Conservation (phyloP, 35 echinoderm and acorn worm genomes). For the Strongylocentrotus purpuratus region DNA sequence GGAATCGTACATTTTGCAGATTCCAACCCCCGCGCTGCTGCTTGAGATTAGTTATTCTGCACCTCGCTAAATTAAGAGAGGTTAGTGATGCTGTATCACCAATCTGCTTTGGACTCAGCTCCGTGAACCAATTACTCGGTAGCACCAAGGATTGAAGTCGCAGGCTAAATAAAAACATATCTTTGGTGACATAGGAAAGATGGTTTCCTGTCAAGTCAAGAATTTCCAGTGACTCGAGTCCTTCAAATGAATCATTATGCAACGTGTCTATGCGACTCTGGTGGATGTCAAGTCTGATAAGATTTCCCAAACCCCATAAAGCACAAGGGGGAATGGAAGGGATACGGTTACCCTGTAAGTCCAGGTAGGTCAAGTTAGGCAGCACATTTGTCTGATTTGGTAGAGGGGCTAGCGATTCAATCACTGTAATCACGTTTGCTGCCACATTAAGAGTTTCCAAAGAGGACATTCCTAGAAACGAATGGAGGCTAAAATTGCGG, state of each 20-base stretch:
- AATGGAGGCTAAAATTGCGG: neutral
- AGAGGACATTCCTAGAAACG: neutral
- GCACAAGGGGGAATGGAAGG: neutral
- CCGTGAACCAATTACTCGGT: neutral
- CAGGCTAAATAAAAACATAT: neutral
- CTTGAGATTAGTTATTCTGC: neutral
- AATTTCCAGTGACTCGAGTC: neutral
- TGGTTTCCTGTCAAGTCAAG: neutral
- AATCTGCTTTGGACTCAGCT: neutral
- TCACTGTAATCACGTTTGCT: neutral
- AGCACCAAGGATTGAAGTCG: neutral
- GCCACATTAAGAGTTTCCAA: neutral
- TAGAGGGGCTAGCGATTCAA: neutral
- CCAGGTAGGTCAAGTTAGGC: neutral
- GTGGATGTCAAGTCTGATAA: neutral
- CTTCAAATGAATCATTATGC: slow-evolving; percentile 24
- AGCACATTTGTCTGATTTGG: neutral
- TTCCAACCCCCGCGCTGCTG: neutral
- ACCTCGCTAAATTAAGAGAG: neutral
- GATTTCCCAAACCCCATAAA: neutral
- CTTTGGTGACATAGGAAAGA: neutral
- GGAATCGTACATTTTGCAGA: neutral
- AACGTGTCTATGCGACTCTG: neutral
- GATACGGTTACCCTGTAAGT: neutral
- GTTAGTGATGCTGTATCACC: neutral